Conservation (phyloP, 2,888 invertebrate species). For the Drosophila paracracens region DNA sequence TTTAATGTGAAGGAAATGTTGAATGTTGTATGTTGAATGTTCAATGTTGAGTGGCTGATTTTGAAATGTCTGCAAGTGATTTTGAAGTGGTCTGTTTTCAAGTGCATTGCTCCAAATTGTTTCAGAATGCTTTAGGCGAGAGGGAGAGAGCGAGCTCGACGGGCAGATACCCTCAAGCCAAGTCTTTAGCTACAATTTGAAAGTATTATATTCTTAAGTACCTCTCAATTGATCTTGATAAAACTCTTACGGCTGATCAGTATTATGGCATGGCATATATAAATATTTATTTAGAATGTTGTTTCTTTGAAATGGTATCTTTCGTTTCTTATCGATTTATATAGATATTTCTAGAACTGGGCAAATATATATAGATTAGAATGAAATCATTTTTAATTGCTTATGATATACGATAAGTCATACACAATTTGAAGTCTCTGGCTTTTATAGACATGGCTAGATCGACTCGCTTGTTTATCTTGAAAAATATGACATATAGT, state of each 20-base stretch:
- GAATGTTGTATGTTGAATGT: constrained; percentile 6
- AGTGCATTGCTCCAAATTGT: background rate
- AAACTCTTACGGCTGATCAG: background rate
- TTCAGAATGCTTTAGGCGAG: background rate
- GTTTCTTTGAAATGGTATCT: background rate
- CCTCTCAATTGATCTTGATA: background rate
- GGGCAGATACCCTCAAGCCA: background rate
- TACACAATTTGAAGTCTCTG: background rate
- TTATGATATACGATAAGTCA: background rate
- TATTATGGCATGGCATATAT: background rate
- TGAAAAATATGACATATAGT: background rate
- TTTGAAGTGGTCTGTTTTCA: constrained; percentile 21
- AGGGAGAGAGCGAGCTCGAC: background rate
- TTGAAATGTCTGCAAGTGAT: constrained; percentile 23
- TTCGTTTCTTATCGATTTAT: background rate
- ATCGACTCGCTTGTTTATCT: background rate
- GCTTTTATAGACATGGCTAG: background rate
- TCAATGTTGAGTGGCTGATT: background rate
- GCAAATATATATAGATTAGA: background rate
- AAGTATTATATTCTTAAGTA: background rate
- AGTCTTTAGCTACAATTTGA: background rate
- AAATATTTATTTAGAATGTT: background rate
- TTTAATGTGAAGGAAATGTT: constrained; percentile 25
- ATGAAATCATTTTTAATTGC: background rate
- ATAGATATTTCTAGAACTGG: background rate